Conservation (phyloP, 2,797 vertebrate genomes). For the Cirrhinus molitorella region DNA sequence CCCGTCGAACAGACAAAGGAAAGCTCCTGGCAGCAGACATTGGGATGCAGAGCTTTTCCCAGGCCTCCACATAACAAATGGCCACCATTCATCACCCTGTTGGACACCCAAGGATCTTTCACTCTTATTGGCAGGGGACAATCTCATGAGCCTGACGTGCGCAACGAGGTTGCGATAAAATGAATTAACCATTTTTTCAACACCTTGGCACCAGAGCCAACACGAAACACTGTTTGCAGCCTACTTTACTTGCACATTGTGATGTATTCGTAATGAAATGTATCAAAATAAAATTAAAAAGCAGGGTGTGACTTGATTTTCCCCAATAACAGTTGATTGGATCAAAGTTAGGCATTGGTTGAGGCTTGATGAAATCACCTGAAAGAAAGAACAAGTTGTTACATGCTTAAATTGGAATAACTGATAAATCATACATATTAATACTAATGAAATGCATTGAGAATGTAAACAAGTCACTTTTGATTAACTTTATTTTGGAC, state of each 20-base stretch:
- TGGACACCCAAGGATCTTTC: constrained; percentile 68
- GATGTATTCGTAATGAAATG: not conserved
- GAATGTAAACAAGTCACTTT: not conserved
- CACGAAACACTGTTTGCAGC: not conserved
- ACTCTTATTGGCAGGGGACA: constrained; percentile 62
- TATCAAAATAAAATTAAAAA: not conserved
- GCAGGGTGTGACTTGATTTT: not conserved
- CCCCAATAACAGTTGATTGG: not conserved
- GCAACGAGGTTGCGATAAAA: constrained; percentile 45
- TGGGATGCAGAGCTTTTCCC: constrained; percentile 70
- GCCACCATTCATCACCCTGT: constrained; percentile 75
- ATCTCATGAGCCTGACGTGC: constrained; percentile 55
- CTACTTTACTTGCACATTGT: not conserved
- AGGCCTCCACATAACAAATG: constrained; percentile 72
- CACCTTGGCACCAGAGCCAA: constrained; percentile 4
- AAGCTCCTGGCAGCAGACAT: constrained; percentile 71
- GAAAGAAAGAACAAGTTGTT: not conserved
- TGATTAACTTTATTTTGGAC: not conserved
- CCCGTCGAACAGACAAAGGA: constrained; percentile 68
- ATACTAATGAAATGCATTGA: not conserved
- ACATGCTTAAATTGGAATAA: not conserved
- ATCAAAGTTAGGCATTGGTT: not conserved
- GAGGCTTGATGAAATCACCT: not conserved
- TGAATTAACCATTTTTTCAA: constrained; percentile 37
- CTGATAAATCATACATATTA: not conserved